These are phyloP conservation scores for Colletes gigas DNA, from an alignment of 1,140 invertebrate genomes.

Conservation along the genomic window DNA sequence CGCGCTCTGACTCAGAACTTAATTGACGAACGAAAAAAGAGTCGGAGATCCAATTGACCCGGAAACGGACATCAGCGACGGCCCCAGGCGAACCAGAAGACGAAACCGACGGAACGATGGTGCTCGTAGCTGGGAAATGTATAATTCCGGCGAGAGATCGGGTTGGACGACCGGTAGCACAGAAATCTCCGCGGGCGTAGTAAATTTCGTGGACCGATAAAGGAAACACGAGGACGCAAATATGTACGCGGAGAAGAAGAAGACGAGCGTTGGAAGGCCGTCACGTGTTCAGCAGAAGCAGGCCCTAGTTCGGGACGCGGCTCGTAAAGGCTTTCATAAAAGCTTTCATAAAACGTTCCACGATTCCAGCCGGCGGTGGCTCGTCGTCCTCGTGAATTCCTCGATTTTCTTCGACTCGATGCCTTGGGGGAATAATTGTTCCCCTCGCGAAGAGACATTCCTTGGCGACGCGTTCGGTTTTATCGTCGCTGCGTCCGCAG, in stretches of 20 bases:
- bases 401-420: constrained; percentile 10
- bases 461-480: constrained; percentile 11
- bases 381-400: constrained; percentile 16
- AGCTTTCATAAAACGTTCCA: constrained; percentile 78
- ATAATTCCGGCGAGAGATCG: background rate
- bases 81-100: background rate
- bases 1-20: constrained; percentile 59
- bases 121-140: background rate
- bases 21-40: constrained; percentile 68
- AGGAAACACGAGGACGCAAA: constrained; percentile 33
- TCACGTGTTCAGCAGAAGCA: constrained; percentile 75
- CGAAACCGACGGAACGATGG: background rate
- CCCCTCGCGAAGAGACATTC: constrained; percentile 16
- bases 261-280: constrained; percentile 12
- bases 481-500: background rate
- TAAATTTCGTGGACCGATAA: constrained; percentile 44
- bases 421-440: constrained; percentile 10
- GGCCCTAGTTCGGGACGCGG: constrained; percentile 49
- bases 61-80: constrained; percentile 61
- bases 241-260: constrained; percentile 22
- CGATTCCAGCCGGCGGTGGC: constrained; percentile 60
- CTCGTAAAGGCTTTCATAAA: constrained; percentile 79
- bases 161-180: background rate
- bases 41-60: constrained; percentile 63
- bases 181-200: background rate